Evolutionary conservation across 2,113 vertebrate genomes (phyloP).

Genomic region (Heterotis niloticus): DNA sequence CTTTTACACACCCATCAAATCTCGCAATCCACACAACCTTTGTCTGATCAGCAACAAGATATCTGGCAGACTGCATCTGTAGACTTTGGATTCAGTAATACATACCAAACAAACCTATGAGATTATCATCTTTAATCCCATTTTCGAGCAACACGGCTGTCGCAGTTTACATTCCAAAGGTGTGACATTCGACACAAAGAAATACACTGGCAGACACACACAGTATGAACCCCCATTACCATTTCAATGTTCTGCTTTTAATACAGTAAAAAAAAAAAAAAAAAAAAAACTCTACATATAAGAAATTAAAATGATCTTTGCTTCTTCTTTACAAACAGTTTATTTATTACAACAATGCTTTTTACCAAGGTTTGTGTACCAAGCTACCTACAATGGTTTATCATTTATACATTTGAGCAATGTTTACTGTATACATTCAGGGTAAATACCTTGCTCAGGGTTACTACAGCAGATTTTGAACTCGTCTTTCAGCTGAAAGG

Average conservation of each 20-base stretch:
- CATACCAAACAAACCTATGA: background rate
- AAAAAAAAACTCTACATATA: too few species aligned
- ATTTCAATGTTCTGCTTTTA: background rate
- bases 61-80: background rate
- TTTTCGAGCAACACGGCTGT: background rate
- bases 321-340: too few species aligned
- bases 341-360: too few species aligned
- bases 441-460: too few species aligned
- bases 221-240: background rate
- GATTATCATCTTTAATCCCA: slow-evolving; percentile 20
- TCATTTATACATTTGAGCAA: too few species aligned
- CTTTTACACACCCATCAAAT: background rate
- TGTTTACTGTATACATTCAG: too few species aligned
- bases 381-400: too few species aligned
- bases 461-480: too few species aligned
- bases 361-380: too few species aligned
- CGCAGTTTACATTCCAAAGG: slow-evolving; percentile 12
- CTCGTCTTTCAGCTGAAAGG: too few species aligned
- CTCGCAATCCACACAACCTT: background rate
- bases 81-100: background rate
- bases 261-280: background rate
- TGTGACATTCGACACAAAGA: slow-evolving; percentile 10
- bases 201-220: background rate
- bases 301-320: too few species aligned
- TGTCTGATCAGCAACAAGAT: background rate